Evolutionary conservation across 2,888 invertebrate species (phyloP).

Genomic region (Chloroclysta siterata): DNA sequence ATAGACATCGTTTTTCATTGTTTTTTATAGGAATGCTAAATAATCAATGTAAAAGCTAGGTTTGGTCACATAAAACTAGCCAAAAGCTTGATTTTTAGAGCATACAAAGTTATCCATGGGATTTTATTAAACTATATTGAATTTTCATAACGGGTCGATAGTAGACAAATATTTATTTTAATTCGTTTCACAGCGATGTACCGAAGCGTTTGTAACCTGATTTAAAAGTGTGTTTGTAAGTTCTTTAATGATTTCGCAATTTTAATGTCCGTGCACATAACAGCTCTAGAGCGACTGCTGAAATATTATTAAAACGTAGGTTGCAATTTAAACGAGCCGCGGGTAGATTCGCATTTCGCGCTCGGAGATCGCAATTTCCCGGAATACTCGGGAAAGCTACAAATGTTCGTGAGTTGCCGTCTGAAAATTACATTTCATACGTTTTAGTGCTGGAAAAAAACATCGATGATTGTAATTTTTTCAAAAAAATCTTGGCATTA

Average conservation of each 20-base stretch:
- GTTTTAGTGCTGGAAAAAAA: slow-evolving; percentile 64
- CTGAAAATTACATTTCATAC: slow-evolving; percentile 84
- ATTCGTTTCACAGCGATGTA: not conserved
- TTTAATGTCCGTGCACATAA: slow-evolving; percentile 35
- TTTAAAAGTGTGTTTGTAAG: slow-evolving; percentile 1
- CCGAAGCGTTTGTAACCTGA: not conserved
- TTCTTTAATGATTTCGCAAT: slow-evolving; percentile 20
- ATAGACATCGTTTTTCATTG: too few species aligned
- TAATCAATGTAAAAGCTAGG: too few species aligned
- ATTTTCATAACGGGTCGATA: too few species aligned
- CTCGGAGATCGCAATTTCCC: slow-evolving; percentile 82
- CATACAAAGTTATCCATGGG: too few species aligned
- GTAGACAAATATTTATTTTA: too few species aligned
- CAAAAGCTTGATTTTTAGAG: too few species aligned
- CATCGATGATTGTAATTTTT: slow-evolving; percentile 23
- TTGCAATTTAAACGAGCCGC: slow-evolving; percentile 78
- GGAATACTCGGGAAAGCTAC: slow-evolving; percentile 82
- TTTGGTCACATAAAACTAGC: too few species aligned
- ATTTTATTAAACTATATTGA: too few species aligned
- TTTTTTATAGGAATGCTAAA: too few species aligned
- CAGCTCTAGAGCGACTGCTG: slow-evolving; percentile 29
- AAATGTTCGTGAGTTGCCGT: slow-evolving; percentile 80
- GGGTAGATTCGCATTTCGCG: slow-evolving; percentile 76
- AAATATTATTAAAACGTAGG: slow-evolving; percentile 74
- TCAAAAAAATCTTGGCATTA: not conserved